Evolutionary conservation across 30 jellyfish, hydroid and myxozoan species (phyloP).

Genomic region (Aurelia sp.): DNA sequence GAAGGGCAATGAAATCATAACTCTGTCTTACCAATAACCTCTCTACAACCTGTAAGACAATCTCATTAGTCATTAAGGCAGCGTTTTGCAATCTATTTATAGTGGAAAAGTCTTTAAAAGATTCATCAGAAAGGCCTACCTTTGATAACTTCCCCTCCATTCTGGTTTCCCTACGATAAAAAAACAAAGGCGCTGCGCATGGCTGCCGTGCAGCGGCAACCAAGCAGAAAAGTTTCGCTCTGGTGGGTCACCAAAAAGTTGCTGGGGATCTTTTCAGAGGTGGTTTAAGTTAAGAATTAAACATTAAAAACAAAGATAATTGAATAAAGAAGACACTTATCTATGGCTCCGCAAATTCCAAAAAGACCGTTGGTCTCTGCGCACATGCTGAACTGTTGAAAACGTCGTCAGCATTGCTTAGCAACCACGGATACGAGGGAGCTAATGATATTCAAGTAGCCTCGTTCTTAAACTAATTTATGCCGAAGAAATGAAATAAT

Average conservation of each 20-base stretch:
- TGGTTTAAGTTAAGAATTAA: neutral
- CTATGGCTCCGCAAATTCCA: too few species aligned
- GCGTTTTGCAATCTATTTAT: neutral
- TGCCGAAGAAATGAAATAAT: conserved; percentile 4
- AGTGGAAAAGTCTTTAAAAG: neutral
- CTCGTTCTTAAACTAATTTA: too few species aligned
- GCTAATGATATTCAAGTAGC: too few species aligned
- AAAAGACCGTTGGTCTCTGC: too few species aligned
- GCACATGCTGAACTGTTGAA: too few species aligned
- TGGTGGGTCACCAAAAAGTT: neutral
- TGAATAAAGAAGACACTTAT: too few species aligned
- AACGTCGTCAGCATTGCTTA: too few species aligned
- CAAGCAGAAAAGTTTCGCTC: neutral
- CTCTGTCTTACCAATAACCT: neutral
- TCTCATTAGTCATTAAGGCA: neutral
- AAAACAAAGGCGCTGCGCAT: neutral
- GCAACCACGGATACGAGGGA: too few species aligned
- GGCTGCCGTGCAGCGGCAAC: neutral
- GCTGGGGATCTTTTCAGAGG: conserved; percentile 6
- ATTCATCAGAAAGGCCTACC: neutral
- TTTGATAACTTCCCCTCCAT: too few species aligned
- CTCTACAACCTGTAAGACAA: neutral
- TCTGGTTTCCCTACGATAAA: neutral
- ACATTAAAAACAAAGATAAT: neutral
- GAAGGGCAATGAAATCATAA: neutral